Base-by-base conservation (phyloP, 2,888 invertebrate species). In the Drosophila koepferae region DNA sequence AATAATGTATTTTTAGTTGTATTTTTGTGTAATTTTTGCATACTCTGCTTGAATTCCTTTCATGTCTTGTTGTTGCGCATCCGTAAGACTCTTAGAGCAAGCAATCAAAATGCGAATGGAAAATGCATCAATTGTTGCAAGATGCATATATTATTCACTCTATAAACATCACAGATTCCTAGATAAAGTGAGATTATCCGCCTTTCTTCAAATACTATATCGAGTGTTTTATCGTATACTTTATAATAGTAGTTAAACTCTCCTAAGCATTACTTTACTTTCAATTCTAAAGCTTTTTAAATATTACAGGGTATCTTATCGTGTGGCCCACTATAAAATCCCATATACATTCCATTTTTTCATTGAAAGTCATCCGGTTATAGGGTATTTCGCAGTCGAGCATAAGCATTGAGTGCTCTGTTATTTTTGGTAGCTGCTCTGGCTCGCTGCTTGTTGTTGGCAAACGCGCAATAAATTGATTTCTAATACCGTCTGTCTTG, bases 381-480 rank as follows among this genome's bases (percentile, higher is more conserved):
- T 12, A 59, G 43, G 48, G 70, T 70, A 63, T 55, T 23, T 6
- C 0, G 0, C 0, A 41, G 64, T 62, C 49, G 43, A 20, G 4
- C 16, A 43, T 44, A 38, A 10, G 28, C 34, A 20, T 2, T 23
- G 10, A 12, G 16, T 31, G 9, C 2, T 38, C 10, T 40, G 62
- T 61, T 74, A 70, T 71, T 74, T 67, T 59, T 59, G 46, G 43
- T 58, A 51, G 46, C 62, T 67, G 59, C 56, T 67, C 46, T 82
- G 62, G 72, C 71, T 44, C 60, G 62, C 40, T n/a, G 63, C 48
- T 69, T 69, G 72, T 40, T 23, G 55, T 80, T 85, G 89, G 89
- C 87, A 84, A 81, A 89, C 62, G 72, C 80, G 87, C 85, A 89
- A 85, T 84, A 86, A 89, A 85, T 85, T 86, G 85, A 85, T 85